Evolutionary conservation across 2,888 invertebrate species (phyloP).

Genomic region (Xylophagus ater): DNA sequence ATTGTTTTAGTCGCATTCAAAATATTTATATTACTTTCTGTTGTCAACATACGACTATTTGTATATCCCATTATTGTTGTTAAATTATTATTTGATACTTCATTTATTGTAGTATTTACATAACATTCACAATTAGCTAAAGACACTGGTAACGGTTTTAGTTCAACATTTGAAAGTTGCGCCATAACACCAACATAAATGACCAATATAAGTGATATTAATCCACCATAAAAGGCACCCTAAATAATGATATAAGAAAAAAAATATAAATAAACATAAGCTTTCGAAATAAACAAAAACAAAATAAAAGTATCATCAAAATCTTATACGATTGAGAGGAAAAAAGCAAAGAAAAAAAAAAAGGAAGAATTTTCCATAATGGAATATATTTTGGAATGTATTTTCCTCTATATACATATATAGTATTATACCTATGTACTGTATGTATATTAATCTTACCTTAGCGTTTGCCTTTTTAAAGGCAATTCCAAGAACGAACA

Average conservation of each 20-base stretch:
- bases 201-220: conserved; percentile 32
- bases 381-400: not conserved
- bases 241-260: conserved; percentile 8
- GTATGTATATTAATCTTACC: conserved; percentile 43
- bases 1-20: too few species aligned
- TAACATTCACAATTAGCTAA: conserved; percentile 31
- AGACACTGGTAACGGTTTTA: conserved; percentile 26
- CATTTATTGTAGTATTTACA: conserved; percentile 17
- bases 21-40: too few species aligned
- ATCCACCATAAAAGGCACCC: conserved; percentile 37
- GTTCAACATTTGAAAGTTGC: conserved; percentile 29
- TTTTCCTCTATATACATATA: not conserved
- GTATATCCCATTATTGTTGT: too few species aligned
- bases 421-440: not conserved
- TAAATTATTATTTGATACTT: conserved; percentile 2
- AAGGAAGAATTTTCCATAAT: not conserved
- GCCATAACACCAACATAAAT: conserved; percentile 36
- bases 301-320: too few species aligned
- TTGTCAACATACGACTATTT: too few species aligned
- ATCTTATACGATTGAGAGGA: too few species aligned
- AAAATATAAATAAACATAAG: not conserved
- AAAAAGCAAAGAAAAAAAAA: not conserved
- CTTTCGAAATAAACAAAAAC: not conserved
- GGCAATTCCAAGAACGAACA: conserved; percentile 81
- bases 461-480: conserved; percentile 78